These are phyloP conservation scores for Strix uralensis DNA, from an alignment of 2,113 vertebrate genomes.

Conservation along the genomic window DNA sequence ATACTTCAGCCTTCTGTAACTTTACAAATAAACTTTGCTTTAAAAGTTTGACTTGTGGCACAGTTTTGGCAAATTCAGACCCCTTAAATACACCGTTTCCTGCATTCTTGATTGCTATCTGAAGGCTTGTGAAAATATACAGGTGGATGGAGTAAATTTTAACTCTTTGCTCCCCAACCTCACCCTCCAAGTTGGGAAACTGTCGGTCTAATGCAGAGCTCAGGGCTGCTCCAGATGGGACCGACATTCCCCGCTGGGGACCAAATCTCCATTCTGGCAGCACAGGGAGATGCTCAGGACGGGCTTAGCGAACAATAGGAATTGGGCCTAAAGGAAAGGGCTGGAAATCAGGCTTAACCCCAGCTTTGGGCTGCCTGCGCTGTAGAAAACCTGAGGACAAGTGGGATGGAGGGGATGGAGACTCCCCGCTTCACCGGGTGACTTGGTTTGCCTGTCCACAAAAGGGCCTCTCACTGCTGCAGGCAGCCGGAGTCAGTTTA, in stretches of 20 bases:
- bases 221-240: background rate
- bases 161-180: background rate
- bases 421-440: accelerated
- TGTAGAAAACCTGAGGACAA: background rate
- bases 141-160: slow-evolving; percentile 14
- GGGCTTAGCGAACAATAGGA: background rate
- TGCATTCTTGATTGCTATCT: background rate
- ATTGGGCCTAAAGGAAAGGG: background rate
- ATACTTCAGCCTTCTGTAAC: background rate
- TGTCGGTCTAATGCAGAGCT: background rate
- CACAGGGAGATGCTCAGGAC: background rate
- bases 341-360: background rate
- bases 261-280: background rate
- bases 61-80: slow-evolving; percentile 1
- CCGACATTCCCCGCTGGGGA: accelerated
- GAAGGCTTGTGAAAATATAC: slow-evolving; percentile 28
- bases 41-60: background rate
- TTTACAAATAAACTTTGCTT: slow-evolving; percentile 54
- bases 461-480: background rate
- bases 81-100: background rate
- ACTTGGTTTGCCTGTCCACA: background rate
- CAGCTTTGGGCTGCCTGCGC: background rate
- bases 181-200: accelerated
- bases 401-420: accelerated
- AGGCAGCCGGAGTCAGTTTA: accelerated